Conservation (phyloP, 2,797 vertebrate species). For the Stomatorhinus walkeri region DNA sequence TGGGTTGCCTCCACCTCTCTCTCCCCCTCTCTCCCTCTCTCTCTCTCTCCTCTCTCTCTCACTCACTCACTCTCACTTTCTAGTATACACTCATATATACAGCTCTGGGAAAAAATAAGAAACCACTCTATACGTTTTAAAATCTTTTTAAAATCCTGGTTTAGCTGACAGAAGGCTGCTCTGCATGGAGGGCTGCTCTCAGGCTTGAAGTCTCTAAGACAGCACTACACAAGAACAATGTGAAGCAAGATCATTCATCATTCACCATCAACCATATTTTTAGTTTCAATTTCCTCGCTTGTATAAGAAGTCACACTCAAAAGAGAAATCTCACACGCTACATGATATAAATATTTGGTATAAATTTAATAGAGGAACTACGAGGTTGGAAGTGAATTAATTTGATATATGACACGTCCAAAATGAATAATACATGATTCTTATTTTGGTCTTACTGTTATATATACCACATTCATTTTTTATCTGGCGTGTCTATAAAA, state of each 20-base stretch:
- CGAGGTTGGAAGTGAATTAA: neutral
- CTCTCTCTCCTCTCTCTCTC: neutral
- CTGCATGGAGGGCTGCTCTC: neutral
- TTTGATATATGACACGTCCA: neutral
- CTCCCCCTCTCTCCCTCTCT: neutral
- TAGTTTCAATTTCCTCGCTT: neutral
- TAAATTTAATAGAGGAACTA: neutral
- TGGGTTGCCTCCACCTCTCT: slow-evolving; percentile 18
- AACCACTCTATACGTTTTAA: neutral
- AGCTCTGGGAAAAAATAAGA: neutral
- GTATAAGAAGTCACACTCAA: neutral
- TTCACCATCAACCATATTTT: neutral
- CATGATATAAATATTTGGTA: slow-evolving; percentile 5
- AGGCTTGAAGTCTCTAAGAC: neutral
- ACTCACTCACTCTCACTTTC: neutral
- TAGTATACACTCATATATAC: neutral
- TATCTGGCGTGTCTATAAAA: neutral
- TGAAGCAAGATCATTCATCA: neutral
- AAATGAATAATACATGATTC: slow-evolving; percentile 1
- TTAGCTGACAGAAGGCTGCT: neutral
- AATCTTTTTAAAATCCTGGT: neutral
- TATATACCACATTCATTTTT: slow-evolving; percentile 5
- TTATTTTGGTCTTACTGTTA: slow-evolving; percentile 2
- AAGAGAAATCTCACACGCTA: neutral
- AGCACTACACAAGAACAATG: neutral